phyloP scores from a whole-genome alignment of 2,797 vertebrate species.

The Discoglossus pictus region DNA sequence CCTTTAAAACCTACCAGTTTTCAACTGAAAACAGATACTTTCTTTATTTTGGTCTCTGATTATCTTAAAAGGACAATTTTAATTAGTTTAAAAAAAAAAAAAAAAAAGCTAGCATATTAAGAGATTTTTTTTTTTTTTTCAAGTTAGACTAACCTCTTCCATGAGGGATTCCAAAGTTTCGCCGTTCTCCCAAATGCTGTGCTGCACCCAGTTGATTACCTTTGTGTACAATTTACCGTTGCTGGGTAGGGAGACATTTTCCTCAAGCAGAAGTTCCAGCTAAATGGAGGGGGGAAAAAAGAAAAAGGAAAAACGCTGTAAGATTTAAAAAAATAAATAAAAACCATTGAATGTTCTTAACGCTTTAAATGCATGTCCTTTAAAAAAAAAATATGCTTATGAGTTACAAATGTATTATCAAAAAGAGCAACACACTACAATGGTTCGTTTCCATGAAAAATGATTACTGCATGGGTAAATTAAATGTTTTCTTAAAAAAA shows the following conservation, averaged over 20 bases:
- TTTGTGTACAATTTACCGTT: conserved; percentile 97
- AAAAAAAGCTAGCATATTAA: conserved; percentile 57
- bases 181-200: conserved; percentile 96
- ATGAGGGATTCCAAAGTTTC: conserved; percentile 92
- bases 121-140: conserved; percentile 64
- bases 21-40: conserved; percentile 48
- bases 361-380: too few species aligned
- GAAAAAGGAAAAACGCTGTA: too few species aligned
- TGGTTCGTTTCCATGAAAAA: too few species aligned
- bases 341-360: too few species aligned
- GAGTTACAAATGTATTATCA: too few species aligned
- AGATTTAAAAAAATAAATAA: too few species aligned
- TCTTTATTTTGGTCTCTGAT: conserved; percentile 56
- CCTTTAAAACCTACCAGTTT: conserved; percentile 51
- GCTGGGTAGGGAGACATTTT: conserved; percentile 92
- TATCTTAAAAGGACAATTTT: conserved; percentile 53
- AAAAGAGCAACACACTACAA: too few species aligned
- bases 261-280: conserved; percentile 98
- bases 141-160: conserved; percentile 96
- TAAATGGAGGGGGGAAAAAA: conserved; percentile 60
- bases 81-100: conserved; percentile 44
- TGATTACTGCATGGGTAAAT: too few species aligned
- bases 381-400: too few species aligned
- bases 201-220: conserved; percentile 98
- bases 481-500: too few species aligned